phyloP scores from a whole-genome alignment of 2,797 vertebrate genomes.

The Enteromius argenteus region DNA sequence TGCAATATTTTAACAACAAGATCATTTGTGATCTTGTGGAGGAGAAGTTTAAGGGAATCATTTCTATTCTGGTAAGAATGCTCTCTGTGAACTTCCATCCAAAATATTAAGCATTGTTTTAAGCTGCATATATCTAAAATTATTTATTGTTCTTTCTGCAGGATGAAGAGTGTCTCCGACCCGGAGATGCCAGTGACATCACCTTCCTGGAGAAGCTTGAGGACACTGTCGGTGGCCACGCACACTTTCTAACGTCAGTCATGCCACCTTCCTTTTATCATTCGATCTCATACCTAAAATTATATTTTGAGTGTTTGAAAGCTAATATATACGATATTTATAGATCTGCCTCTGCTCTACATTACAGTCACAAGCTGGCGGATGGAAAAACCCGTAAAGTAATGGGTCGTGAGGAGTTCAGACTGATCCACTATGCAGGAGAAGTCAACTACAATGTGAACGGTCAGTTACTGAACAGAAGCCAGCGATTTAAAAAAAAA shows the following conservation, averaged over 20 bases:
- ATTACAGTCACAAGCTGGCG: slow-evolving; percentile 91
- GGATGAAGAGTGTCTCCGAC: slow-evolving; percentile 97
- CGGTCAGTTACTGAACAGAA: slow-evolving; percentile 72
- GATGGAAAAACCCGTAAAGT: slow-evolving; percentile 94
- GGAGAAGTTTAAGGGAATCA: slow-evolving; percentile 98
- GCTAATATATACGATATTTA: not conserved
- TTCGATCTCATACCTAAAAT: not conserved
- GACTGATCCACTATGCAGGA: slow-evolving; percentile 94
- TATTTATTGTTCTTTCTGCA: slow-evolving; percentile 61
- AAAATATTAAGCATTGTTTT: not conserved
- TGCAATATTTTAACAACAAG: slow-evolving; percentile 99
- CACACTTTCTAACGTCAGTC: slow-evolving; percentile 97
- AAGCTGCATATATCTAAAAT: not conserved
- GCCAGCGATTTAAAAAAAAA: not conserved
- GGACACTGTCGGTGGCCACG: slow-evolving; percentile 89
- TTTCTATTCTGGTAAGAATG: slow-evolving; percentile 90
- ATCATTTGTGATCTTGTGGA: slow-evolving; percentile 98
- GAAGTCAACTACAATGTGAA: slow-evolving; percentile 97
- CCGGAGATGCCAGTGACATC: slow-evolving; percentile 92
- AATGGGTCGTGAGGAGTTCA: slow-evolving; percentile 92
- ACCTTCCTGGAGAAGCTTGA: slow-evolving; percentile 98
- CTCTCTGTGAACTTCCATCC: not conserved
- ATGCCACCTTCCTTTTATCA: too few species aligned
- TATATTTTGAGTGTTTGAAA: not conserved
- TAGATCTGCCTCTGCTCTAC: not conserved